Percentiles rank a stretch among this genome's conserved stretches.
These are phyloP conservation scores for Lacanobia wlatinum DNA, from an alignment of 2,888 invertebrate species.

Conservation along the genomic window DNA sequence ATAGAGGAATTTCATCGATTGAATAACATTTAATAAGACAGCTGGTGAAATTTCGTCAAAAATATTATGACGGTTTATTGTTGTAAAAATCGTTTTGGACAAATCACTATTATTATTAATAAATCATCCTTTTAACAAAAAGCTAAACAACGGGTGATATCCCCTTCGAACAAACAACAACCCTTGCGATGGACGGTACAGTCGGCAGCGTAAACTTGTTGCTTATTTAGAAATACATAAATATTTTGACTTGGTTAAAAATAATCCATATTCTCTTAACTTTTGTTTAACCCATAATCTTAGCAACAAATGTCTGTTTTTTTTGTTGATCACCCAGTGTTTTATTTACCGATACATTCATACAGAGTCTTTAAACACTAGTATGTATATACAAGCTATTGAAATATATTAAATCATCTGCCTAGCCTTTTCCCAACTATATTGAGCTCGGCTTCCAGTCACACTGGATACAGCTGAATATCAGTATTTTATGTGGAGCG, in stretches of 20 bases:
- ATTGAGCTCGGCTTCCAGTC: too few species aligned
- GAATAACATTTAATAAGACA: neutral
- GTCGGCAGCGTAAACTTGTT: conserved; percentile 16
- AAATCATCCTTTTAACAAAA: neutral
- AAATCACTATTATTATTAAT: conserved; percentile 35
- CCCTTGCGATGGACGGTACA: conserved; percentile 42
- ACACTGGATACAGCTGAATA: too few species aligned
- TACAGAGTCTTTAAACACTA: too few species aligned
- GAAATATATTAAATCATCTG: too few species aligned
- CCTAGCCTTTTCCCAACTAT: too few species aligned
- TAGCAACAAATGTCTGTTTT: too few species aligned
- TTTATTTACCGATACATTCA: too few species aligned
- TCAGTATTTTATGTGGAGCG: too few species aligned
- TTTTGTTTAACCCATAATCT: too few species aligned
- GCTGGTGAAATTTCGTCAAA: neutral
- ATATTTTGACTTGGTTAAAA: neutral
- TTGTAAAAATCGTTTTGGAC: conserved; percentile 11
- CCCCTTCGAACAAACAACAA: conserved; percentile 21
- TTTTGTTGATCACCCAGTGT: too few species aligned
- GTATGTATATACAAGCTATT: too few species aligned
- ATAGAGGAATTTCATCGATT: neutral
- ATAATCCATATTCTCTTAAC: neutral
- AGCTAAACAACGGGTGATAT: conserved; percentile 2
- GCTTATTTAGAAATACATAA: neutral
- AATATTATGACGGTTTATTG: neutral